Evolutionary conservation across 2,797 vertebrate species (phyloP).

Genomic region (Chlorospingus semifuscus): DNA sequence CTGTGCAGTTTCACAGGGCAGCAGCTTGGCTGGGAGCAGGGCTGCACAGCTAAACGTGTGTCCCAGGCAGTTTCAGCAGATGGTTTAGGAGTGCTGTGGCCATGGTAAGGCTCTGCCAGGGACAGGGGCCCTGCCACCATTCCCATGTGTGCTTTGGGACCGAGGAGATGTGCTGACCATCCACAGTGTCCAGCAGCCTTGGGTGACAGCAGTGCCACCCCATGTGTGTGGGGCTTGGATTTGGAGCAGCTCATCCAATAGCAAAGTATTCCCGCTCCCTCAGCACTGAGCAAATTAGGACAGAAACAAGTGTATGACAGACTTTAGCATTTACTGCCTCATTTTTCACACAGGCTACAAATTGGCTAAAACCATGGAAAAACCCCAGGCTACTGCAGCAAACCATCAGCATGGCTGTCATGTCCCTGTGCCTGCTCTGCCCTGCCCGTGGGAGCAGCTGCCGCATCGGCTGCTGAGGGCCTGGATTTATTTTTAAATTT

Average conservation of each 20-base stretch:
- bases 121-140: background rate
- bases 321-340: background rate
- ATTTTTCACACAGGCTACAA: background rate
- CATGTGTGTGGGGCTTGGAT: background rate
- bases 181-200: background rate
- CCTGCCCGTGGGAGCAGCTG: background rate
- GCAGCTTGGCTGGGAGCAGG: background rate
- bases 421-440: background rate
- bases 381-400: background rate
- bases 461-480: background rate
- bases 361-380: background rate
- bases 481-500: background rate
- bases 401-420: conserved; percentile 13
- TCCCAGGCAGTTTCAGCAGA: background rate
- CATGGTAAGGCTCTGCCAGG: background rate
- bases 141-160: background rate
- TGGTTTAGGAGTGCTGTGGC: background rate
- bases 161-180: background rate
- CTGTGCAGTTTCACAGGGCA: background rate
- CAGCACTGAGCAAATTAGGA: background rate
- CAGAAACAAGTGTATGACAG: background rate
- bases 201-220: background rate
- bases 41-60: background rate
- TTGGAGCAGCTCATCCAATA: background rate
- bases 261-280: background rate